phyloP scores from a whole-genome alignment of 1,140 invertebrate species.

The Heliconius himera region DNA sequence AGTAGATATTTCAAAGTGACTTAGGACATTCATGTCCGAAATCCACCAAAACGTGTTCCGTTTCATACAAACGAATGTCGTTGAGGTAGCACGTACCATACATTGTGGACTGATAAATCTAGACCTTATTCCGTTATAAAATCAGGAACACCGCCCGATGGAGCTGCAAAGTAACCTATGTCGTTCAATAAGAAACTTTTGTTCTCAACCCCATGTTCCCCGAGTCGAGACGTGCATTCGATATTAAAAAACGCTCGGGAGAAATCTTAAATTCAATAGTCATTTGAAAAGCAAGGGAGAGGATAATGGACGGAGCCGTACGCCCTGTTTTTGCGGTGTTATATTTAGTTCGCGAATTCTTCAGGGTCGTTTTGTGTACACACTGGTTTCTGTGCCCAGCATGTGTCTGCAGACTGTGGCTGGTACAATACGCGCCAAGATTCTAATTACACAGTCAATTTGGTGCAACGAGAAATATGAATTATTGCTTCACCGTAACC shows the following conservation, averaged over 20 bases:
- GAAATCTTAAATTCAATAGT: constrained; percentile 80
- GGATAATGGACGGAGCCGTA: constrained; percentile 67
- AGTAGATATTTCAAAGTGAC: constrained; percentile 44
- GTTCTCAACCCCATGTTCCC: constrained; percentile 65
- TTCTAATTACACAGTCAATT: constrained; percentile 80
- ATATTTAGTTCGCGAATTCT: constrained; percentile 77
- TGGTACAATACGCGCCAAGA: constrained; percentile 64
- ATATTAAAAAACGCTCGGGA: constrained; percentile 76
- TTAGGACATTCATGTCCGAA: constrained; percentile 55
- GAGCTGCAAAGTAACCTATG: constrained; percentile 56
- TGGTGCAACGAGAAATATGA: constrained; percentile 75
- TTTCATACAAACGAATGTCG: constrained; percentile 58
- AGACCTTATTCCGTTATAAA: constrained; percentile 66
- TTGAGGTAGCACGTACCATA: constrained; percentile 59
- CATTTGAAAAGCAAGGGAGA: constrained; percentile 74
- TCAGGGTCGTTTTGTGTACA: constrained; percentile 73
- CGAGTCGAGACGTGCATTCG: constrained; percentile 73
- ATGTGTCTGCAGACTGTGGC: constrained; percentile 66
- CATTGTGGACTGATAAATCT: constrained; percentile 57
- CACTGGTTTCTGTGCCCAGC: constrained; percentile 76
- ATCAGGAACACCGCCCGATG: constrained; percentile 52
- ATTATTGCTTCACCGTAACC: constrained; percentile 74
- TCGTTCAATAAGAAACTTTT: constrained; percentile 63
- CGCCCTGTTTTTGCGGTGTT: constrained; percentile 79
- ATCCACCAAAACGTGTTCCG: constrained; percentile 70